Base-by-base conservation (phyloP, 2,797 vertebrate species). In the Scarus forsteni region DNA sequence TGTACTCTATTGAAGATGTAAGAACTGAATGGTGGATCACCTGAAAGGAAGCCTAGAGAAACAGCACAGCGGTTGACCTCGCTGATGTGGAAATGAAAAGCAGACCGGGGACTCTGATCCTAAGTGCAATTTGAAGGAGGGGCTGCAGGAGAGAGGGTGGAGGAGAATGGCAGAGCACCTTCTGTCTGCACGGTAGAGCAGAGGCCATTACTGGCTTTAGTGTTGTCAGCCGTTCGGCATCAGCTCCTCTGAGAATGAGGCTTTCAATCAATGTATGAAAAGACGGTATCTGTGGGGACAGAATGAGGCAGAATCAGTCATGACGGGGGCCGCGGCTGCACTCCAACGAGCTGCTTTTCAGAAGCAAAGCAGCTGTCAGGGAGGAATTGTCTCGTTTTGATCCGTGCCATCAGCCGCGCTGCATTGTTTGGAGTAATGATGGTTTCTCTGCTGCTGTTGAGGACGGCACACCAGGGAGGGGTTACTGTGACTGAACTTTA, bases 201-300 rank as follows among this genome's bases (percentile, higher is more conserved):
- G 66, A 74, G 76, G 84, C 77, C 77, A 85, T 85, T 83, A 81
- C 69, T 71, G 80, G 52, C 74, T 82, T 52, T 61, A 75, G 74
- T 73, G 73, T 73, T 85, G 84, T 84, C 81, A 77, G 70, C 70
- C 70, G 45, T 80, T 84, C 67, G 64, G 60, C 82, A 76, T 84
- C 77, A 49, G 78, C 71, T 80, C 80, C 82, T 89, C 79, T 71
- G 81, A 89, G 85, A 89, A 78, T 71, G 77, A 86, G 85, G 83
- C 79, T 85, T 92, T 90, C 90, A 92, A 92, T 92, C 87, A 92
- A 86, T 85, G 88, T 83, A 79, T 75, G 80, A 91, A 90, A 88
- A 87, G 83, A 71, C 73, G 56, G 84, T 61, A 81, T 88, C 82
- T 81, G 74, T 49, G 60, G 19, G 73, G 75, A 75, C 66, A 83